Percentiles rank a stretch among this genome's conserved stretches.
Evolutionary conservation across 30 jellyfish, hydroid and myxozoan genomes (phyloP).

Genomic region (Hydractinia echinata): DNA sequence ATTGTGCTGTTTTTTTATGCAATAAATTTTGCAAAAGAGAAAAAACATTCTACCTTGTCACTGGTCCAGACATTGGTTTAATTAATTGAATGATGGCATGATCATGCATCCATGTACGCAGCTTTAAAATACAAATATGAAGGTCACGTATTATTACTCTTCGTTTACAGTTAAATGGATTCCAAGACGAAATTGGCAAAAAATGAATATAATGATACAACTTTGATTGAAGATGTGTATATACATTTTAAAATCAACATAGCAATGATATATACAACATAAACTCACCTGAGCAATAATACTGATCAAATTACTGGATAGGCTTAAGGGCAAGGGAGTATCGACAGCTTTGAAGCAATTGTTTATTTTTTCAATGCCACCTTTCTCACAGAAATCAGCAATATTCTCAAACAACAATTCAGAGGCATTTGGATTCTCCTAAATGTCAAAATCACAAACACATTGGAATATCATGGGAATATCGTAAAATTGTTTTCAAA

Average conservation of each 20-base stretch:
- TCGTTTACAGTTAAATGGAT: not conserved
- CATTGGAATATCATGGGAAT: not conserved
- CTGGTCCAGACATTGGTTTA: conserved; percentile 81
- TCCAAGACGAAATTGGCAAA: too few relatives aligned
- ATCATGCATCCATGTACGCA: conserved; percentile 76
- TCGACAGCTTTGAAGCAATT: conserved; percentile 52
- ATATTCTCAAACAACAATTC: conserved; percentile 80
- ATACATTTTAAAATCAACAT: not conserved
- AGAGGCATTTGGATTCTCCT: conserved; percentile 87
- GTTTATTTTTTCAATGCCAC: conserved; percentile 75
- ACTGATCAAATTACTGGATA: conserved; percentile 86
- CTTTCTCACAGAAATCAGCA: conserved; percentile 80
- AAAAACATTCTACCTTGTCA: conserved; percentile 46
- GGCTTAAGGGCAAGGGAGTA: conserved; percentile 60
- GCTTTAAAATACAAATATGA: conserved; percentile 27
- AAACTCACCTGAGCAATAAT: conserved; percentile 90
- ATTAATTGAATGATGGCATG: conserved; percentile 66
- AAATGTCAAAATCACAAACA: not conserved
- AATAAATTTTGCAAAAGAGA: too few relatives aligned
- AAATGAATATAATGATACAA: not conserved
- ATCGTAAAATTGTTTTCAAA: not conserved
- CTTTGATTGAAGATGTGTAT: not conserved
- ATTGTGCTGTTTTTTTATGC: too few relatives aligned
- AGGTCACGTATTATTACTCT: not conserved
- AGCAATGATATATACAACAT: not conserved